Evolutionary conservation across 2,797 vertebrate genomes (phyloP).

Genomic region (Pelodytes ibericus): DNA sequence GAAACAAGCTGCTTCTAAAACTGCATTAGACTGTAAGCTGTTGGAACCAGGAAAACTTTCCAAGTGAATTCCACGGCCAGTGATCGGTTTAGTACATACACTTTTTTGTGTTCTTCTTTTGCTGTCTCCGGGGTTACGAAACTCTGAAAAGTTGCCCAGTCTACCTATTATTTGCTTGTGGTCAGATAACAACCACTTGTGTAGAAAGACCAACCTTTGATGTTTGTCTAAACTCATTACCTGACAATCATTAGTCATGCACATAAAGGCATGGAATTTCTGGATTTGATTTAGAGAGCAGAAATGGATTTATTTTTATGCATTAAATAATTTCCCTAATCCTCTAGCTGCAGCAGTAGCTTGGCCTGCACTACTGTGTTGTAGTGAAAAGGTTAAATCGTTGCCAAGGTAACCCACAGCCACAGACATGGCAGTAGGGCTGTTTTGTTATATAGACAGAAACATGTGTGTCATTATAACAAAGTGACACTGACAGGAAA

Average conservation of each 20-base stretch:
- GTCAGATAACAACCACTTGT: background rate
- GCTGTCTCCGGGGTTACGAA: slow-evolving; percentile 24
- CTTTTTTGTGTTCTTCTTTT: slow-evolving; percentile 4
- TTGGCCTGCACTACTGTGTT: background rate
- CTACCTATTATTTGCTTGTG: background rate
- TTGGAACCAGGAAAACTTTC: too few relatives aligned
- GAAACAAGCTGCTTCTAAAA: too few relatives aligned
- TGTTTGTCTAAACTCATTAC: background rate
- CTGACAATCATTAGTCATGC: background rate
- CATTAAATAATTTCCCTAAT: background rate
- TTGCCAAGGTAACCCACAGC: slow-evolving; percentile 1
- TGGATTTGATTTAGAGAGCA: background rate
- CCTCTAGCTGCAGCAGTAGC: background rate
- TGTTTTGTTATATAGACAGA: background rate
- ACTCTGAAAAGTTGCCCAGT: background rate
- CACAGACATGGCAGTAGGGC: background rate
- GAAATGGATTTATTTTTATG: background rate
- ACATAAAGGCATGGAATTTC: background rate
- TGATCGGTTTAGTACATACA: background rate
- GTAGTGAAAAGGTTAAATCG: background rate
- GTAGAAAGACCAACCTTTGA: background rate
- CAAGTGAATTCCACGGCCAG: background rate
- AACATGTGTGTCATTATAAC: background rate
- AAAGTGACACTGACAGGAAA: background rate
- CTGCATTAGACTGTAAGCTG: too few relatives aligned